phyloP scores from a whole-genome alignment of 2,888 invertebrate genomes.

The Eledona agricola region DNA sequence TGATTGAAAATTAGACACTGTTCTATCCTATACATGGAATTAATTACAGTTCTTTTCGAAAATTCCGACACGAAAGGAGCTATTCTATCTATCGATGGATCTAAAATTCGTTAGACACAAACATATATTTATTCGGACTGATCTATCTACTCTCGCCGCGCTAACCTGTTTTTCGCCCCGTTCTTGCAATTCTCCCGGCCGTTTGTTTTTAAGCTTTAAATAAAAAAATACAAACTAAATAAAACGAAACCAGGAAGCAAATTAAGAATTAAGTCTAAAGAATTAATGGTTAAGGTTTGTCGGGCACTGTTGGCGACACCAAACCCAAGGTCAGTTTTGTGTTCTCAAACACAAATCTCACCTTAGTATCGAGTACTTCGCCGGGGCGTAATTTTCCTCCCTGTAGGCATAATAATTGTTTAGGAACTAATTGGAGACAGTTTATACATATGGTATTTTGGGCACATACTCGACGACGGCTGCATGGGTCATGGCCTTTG shows the following conservation, averaged over 20 bases:
- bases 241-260: slow-evolving; percentile 49
- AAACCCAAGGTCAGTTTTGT: slow-evolving; percentile 62
- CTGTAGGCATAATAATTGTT: slow-evolving; percentile 65
- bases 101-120: slow-evolving; percentile 60
- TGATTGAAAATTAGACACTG: slow-evolving; percentile 47
- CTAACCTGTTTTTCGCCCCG: slow-evolving; percentile 75
- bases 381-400: slow-evolving; percentile 81
- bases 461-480: slow-evolving; percentile 39
- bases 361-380: slow-evolving; percentile 80
- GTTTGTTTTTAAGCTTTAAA: slow-evolving; percentile 74
- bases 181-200: slow-evolving; percentile 80
- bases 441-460: slow-evolving; percentile 23
- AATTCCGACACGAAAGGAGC: slow-evolving; percentile 44
- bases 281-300: slow-evolving; percentile 46
- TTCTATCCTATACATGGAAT: slow-evolving; percentile 48
- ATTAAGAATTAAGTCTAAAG: slow-evolving; percentile 40
- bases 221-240: slow-evolving; percentile 63
- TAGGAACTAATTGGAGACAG: slow-evolving; percentile 18
- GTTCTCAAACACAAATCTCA: slow-evolving; percentile 70
- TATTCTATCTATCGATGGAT: slow-evolving; percentile 38
- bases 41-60: slow-evolving; percentile 45
- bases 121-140: slow-evolving; percentile 51
- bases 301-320: slow-evolving; percentile 44
- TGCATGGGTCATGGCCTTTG: slow-evolving; percentile 32
- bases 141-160: slow-evolving; percentile 48